Percentiles rank a stretch among this genome's conserved stretches.
These are phyloP conservation scores for Bradynema listronoti DNA, from an alignment of 1,140 invertebrate genomes.

Conservation along the genomic window DNA sequence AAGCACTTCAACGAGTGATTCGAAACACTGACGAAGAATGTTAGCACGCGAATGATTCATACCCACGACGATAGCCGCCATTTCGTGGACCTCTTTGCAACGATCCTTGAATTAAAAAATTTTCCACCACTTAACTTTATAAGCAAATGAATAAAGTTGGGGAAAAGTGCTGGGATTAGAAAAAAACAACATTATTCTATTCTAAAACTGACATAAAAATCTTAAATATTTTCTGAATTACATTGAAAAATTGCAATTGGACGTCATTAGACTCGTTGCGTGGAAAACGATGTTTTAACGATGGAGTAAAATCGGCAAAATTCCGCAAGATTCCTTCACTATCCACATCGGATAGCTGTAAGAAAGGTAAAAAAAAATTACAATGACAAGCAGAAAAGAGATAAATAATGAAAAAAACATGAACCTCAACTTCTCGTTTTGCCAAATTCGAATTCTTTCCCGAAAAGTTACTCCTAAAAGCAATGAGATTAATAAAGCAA, in stretches of 20 bases:
- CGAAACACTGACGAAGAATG: conserved; percentile 7
- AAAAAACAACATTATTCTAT: neutral
- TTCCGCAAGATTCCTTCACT: neutral
- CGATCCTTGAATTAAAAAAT: conserved; percentile 5
- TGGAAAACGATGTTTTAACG: neutral
- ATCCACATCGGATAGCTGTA: no score
- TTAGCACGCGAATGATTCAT: conserved; percentile 8
- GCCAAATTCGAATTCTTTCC: neutral
- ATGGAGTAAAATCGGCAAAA: neutral
- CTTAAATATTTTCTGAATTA: neutral
- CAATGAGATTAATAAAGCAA: neutral
- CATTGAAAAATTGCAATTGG: neutral
- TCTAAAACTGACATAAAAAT: neutral
- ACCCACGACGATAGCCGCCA: conserved; percentile 3
- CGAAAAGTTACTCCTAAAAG: neutral
- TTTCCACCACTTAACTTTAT: no score
- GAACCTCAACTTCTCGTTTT: no score
- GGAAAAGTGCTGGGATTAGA: no score
- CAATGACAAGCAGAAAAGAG: no score
- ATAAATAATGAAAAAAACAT: no score
- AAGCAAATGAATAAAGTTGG: no score
- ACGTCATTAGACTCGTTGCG: neutral
- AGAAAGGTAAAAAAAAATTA: no score
- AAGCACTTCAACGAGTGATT: conserved; percentile 18
- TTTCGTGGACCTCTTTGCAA: conserved; percentile 8